Evolutionary conservation across 2,888 invertebrate species (phyloP).

Genomic region (Bellardia pandia): DNA sequence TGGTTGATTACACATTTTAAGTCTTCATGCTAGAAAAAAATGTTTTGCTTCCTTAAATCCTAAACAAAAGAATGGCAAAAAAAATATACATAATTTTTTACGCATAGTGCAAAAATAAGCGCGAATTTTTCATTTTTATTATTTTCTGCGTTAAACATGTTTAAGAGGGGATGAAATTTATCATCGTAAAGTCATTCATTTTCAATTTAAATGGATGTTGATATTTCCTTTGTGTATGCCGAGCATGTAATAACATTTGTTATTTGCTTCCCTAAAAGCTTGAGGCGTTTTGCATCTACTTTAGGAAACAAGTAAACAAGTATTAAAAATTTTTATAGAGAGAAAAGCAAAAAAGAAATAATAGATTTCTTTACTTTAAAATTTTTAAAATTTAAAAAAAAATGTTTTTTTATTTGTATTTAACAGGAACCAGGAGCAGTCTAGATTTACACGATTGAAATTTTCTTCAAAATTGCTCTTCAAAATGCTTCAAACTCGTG

Average conservation of each 20-base stretch:
- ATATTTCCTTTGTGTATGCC: background rate
- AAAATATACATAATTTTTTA: background rate
- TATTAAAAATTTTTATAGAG: background rate
- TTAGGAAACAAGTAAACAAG: no score
- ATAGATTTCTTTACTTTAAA: no score
- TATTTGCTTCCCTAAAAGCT: conserved; percentile 12
- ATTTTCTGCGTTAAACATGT: conserved; percentile 6
- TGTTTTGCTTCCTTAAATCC: conserved; percentile 28
- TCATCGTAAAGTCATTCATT: conserved; percentile 22
- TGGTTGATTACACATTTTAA: conserved; percentile 51
- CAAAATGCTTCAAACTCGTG: no score
- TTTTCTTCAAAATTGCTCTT: no score
- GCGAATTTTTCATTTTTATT: conserved; percentile 21
- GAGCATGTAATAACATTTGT: conserved; percentile 15
- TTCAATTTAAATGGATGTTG: conserved; percentile 39
- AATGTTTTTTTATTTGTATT: no score
- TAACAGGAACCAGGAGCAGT: no score
- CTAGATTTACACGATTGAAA: no score
- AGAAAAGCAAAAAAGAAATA: background rate
- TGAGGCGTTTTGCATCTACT: background rate
- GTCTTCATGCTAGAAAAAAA: conserved; percentile 1
- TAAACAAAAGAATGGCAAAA: background rate
- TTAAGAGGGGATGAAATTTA: conserved; percentile 24
- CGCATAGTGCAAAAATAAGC: background rate
- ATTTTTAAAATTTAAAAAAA: no score